Percentiles rank a stretch among this genome's conserved stretches.
phyloP scores from a whole-genome alignment of 2,888 invertebrate species.

The Crematogaster levior region DNA sequence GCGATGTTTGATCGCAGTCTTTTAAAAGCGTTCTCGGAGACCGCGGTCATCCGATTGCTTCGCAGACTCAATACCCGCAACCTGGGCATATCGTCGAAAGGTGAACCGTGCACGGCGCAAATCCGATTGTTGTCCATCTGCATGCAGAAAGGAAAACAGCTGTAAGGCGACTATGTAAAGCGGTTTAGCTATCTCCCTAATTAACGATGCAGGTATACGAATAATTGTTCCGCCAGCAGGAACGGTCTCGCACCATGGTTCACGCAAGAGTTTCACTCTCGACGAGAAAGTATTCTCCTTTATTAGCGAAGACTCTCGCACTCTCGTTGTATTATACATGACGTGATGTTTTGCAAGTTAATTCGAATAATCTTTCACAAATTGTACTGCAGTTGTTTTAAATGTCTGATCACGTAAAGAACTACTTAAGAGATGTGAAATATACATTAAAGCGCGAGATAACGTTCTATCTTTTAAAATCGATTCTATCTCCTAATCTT shows the following conservation, averaged over 20 bases:
- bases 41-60: constrained; percentile 91
- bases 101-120: constrained; percentile 92
- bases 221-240: constrained; percentile 77
- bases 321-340: constrained; percentile 18
- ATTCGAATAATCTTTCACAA: background rate
- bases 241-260: constrained; percentile 75
- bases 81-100: constrained; percentile 94
- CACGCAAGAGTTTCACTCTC: constrained; percentile 80
- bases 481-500: background rate
- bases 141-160: constrained; percentile 26
- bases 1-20: constrained; percentile 93
- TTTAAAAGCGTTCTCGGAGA: constrained; percentile 91
- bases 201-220: constrained; percentile 76
- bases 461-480: background rate
- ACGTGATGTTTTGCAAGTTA: constrained; percentile 1
- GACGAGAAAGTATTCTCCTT: constrained; percentile 77
- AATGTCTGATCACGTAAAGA: background rate
- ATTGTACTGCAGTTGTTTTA: background rate
- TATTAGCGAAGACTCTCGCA: constrained; percentile 60
- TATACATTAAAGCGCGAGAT: background rate
- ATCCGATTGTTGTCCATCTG: constrained; percentile 93
- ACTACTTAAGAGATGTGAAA: background rate
- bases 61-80: constrained; percentile 92
- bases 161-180: constrained; percentile 59
- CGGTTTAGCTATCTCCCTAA: constrained; percentile 70